Evolutionary conservation across 2,888 invertebrate genomes (phyloP), one percentile per base, ranked within the genome.

Genomic region (Magallana nippona): DNA sequence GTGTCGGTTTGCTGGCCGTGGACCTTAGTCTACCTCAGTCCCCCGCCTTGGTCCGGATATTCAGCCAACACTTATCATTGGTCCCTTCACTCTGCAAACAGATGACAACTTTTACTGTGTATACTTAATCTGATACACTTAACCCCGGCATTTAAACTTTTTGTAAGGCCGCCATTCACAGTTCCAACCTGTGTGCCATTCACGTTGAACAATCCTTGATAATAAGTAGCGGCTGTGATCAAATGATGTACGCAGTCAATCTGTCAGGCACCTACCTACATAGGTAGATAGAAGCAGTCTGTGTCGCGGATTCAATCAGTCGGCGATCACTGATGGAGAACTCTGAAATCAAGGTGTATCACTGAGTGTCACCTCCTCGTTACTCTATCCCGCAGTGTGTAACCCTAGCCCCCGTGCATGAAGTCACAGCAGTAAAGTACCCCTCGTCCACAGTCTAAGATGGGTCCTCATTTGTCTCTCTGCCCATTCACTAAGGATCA

Each of bases 51-150:
- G 71, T 71, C 27, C 32, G 22, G 71, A 71, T 15, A 27, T 71
- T 32, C 22, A 71, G 71, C 27, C 71, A 27, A 27, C 71, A 71
- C 32, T 71, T 71, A 71, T 71, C 71, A 71, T 71, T 13, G 15
- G 71, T 71, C 71, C 19, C 71, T 19, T 27, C 71, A 71, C 71
- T 71, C 71, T 71, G 71, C 71, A 71, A 71, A 71, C 71, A 71
- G 71, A 71, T 71, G 71, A 71, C 71, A 71, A 71, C 71, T 71
- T 71, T 71, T 71, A 71, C 71, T 71, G 71, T 71, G 71, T 71
- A 27, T 71, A 71, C 15, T 71, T 71, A 71, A 71, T 71, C 71
- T 71, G 71, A 71, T 71, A 71, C 71, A 71, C 71, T 71, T 71
- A 71, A 71, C 71, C 71, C 71, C 11, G 71, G 71, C 27, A 71